These are phyloP conservation scores for Orestias chungarensis DNA, from an alignment of 2,797 vertebrate species.

Conservation along the genomic window DNA sequence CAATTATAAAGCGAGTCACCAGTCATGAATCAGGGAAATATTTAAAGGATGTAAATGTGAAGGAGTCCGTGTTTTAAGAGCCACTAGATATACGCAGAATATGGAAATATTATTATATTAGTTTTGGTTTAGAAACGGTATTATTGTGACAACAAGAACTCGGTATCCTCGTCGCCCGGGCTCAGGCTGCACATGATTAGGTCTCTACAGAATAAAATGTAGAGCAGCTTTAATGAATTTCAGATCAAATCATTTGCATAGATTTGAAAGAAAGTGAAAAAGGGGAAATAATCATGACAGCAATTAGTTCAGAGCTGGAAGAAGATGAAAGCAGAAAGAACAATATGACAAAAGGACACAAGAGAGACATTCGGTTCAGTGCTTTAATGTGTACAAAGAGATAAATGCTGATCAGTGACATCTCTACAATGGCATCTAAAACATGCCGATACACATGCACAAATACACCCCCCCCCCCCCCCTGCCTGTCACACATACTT, in stretches of 20 bases:
- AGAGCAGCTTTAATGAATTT: background rate
- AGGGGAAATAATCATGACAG: background rate
- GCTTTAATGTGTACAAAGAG: conserved; percentile 78
- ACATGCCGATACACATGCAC: conserved; percentile 59
- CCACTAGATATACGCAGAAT: background rate
- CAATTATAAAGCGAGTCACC: too few relatives aligned
- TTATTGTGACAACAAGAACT: background rate
- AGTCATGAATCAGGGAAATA: background rate
- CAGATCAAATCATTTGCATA: background rate
- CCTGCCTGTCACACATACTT: conserved; percentile 9
- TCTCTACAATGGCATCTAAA: conserved; percentile 72
- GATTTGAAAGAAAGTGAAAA: background rate
- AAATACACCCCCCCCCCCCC: background rate
- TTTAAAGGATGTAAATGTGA: background rate
- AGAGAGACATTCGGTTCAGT: conserved; percentile 45
- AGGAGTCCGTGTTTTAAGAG: background rate
- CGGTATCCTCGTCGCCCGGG: background rate
- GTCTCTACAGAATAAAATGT: background rate
- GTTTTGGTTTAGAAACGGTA: background rate
- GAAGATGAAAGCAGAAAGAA: conserved; percentile 9
- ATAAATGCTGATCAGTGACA: conserved; percentile 71
- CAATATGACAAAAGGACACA: conserved; percentile 12
- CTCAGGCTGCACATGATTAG: background rate
- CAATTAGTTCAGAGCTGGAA: conserved; percentile 2
- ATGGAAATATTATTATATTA: background rate